Conservation (phyloP, 2,113 vertebrate genomes). For the Athene cunicularia region DNA sequence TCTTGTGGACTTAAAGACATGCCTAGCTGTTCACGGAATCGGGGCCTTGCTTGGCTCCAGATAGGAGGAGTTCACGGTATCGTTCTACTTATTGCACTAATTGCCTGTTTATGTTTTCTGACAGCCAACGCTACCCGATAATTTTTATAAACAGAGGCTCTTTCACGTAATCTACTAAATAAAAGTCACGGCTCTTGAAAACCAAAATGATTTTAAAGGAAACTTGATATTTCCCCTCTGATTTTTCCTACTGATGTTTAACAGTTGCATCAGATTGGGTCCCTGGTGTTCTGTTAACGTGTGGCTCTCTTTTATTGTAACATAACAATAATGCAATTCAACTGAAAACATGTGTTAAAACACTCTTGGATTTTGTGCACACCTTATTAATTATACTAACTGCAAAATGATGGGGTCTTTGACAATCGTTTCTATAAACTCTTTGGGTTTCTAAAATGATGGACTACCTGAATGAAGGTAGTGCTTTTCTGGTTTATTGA, state of each 20-base stretch:
- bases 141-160: constrained; percentile 62
- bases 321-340: constrained; percentile 57
- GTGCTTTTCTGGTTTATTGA: background rate
- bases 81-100: constrained; percentile 8
- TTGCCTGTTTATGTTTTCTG: constrained; percentile 66
- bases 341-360: constrained; percentile 45
- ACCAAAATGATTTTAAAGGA: constrained; percentile 24
- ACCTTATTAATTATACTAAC: constrained; percentile 71
- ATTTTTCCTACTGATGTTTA: constrained; percentile 16
- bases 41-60: background rate
- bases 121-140: constrained; percentile 53
- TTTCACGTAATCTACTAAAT: constrained; percentile 29
- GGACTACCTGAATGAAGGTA: constrained; percentile 41
- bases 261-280: constrained; percentile 19
- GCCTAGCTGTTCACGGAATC: background rate
- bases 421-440: constrained; percentile 43
- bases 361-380: constrained; percentile 32
- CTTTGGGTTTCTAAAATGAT: constrained; percentile 25
- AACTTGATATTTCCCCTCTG: constrained; percentile 29
- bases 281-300: constrained; percentile 16
- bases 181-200: constrained; percentile 46
- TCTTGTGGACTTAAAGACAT: background rate
- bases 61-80: constrained; percentile 20
- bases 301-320: constrained; percentile 57
- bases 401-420: constrained; percentile 63